A percentile compares a stretch with the other conserved stretches of the same genome.
Conservation (phyloP, 2,888 invertebrate species). For the Stegana nigrithorax region DNA sequence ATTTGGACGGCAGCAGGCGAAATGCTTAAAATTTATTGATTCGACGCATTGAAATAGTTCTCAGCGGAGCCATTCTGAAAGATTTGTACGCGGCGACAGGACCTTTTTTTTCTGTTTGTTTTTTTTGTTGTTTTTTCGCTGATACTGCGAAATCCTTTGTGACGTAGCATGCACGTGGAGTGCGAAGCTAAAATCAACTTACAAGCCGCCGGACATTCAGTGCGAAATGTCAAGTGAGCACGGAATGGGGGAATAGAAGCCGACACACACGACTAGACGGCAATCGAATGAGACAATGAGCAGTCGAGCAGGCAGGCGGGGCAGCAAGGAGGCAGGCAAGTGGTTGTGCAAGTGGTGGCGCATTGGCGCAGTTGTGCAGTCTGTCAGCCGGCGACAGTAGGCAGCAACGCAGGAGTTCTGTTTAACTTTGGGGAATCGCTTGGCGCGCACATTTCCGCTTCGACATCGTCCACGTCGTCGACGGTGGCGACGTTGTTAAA, state of each 20-base stretch:
- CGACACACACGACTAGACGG: conserved; percentile 28
- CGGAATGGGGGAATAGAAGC: conserved; percentile 19
- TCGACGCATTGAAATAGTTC: conserved; percentile 66
- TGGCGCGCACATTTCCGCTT: conserved; percentile 10
- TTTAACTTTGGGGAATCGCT: neutral
- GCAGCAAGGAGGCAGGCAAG: neutral
- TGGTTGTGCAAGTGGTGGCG: no score
- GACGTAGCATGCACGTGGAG: conserved; percentile 13
- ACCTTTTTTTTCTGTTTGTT: neutral
- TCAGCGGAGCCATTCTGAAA: conserved; percentile 63
- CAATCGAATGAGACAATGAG: conserved; percentile 56
- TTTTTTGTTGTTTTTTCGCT: conserved; percentile 46
- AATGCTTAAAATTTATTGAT: conserved; percentile 35
- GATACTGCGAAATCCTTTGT: conserved; percentile 39
- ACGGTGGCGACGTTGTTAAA: neutral
- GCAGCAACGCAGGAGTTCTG: no score
- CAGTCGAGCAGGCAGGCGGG: conserved; percentile 3
- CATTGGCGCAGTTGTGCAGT: no score
- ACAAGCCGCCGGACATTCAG: neutral
- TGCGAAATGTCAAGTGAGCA: no score
- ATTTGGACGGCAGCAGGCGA: neutral
- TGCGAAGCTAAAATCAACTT: conserved; percentile 23
- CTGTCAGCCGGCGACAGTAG: no score
- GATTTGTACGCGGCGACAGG: conserved; percentile 1
- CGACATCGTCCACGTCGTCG: neutral